Percentiles rank a stretch among this genome's conserved stretches.
Evolutionary conservation across 2,113 vertebrate species (phyloP).

Genomic region (Pollachius pollachius): DNA sequence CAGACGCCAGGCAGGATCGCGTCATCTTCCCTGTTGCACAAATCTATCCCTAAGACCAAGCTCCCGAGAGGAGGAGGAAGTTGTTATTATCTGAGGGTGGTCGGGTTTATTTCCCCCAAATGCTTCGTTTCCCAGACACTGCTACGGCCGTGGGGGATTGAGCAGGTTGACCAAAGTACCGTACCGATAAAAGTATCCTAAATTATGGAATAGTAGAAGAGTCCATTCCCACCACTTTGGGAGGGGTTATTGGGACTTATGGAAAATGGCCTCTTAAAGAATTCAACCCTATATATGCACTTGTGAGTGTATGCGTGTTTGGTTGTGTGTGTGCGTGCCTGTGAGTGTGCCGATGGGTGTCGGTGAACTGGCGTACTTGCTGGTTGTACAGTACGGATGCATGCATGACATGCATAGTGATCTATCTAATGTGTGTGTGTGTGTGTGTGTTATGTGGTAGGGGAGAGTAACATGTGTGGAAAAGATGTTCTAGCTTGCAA

Average conservation of each 20-base stretch:
- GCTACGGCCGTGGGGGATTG: slow-evolving; percentile 26
- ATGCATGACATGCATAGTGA: too few relatives aligned
- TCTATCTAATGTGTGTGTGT: neutral
- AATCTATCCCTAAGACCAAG: slow-evolving; percentile 26
- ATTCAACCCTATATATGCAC: neutral
- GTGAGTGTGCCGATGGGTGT: neutral
- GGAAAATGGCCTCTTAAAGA: slow-evolving; percentile 9
- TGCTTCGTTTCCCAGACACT: slow-evolving; percentile 34
- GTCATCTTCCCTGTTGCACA: neutral
- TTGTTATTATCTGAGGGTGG: slow-evolving; percentile 48
- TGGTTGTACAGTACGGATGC: too few relatives aligned
- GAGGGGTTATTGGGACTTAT: slow-evolving; percentile 38
- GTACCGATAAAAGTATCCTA: too few relatives aligned
- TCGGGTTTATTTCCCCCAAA: slow-evolving; percentile 26
- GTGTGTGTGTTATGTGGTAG: neutral
- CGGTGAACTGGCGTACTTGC: neutral
- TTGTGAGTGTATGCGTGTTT: neutral
- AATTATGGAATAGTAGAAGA: neutral
- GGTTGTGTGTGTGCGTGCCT: neutral
- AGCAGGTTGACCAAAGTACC: neutral
- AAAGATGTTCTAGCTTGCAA: slow-evolving; percentile 46
- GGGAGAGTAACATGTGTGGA: slow-evolving; percentile 48
- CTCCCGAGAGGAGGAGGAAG: slow-evolving; percentile 30
- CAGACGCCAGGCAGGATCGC: slow-evolving; percentile 10
- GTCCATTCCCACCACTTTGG: slow-evolving; percentile 22